phyloP scores from a whole-genome alignment of 2,888 invertebrate genomes.

The Hydropsyche betteni region DNA sequence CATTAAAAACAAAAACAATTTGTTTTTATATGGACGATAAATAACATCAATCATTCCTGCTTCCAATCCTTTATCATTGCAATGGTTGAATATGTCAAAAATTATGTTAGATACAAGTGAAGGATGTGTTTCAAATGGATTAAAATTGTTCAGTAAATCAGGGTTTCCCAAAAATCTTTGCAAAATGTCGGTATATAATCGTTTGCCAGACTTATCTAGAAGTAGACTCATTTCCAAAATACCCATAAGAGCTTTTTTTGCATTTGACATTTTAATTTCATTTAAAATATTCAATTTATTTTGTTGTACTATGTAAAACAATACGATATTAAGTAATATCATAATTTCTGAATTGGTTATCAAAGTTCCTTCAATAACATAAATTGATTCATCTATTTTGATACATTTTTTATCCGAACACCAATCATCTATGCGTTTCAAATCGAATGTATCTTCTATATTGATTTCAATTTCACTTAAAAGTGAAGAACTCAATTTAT shows the following conservation, averaged over 20 bases:
- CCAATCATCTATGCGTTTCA: conserved; percentile 45
- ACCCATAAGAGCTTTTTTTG: conserved; percentile 26
- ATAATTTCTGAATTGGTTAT: conserved; percentile 49
- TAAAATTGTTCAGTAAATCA: conserved; percentile 60
- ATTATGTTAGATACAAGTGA: conserved; percentile 60
- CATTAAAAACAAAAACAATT: conserved; percentile 63
- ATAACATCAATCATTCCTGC: conserved; percentile 52
- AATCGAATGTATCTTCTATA: conserved; percentile 57
- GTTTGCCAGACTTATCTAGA: neutral
- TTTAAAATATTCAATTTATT: conserved; percentile 35
- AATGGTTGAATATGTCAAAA: conserved; percentile 58
- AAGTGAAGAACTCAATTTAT: conserved; percentile 61
- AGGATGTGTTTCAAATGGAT: conserved; percentile 56
- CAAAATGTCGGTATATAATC: neutral
- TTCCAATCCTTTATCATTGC: conserved; percentile 55
- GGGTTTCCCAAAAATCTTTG: conserved; percentile 55
- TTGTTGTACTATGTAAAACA: conserved; percentile 45
- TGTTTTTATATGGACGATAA: conserved; percentile 65
- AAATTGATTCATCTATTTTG: conserved; percentile 5
- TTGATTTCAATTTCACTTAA: conserved; percentile 57
- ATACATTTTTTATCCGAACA: neutral
- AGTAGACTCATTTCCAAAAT: conserved; percentile 28
- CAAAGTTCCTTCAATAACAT: conserved; percentile 49
- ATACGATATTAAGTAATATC: conserved; percentile 43
- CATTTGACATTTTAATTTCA: conserved; percentile 44